Evolutionary conservation across 35 echinoderm and acorn worm genomes (phyloP), one percentile per base, ranked within the genome.

Genomic region (Acanthaster planci): DNA sequence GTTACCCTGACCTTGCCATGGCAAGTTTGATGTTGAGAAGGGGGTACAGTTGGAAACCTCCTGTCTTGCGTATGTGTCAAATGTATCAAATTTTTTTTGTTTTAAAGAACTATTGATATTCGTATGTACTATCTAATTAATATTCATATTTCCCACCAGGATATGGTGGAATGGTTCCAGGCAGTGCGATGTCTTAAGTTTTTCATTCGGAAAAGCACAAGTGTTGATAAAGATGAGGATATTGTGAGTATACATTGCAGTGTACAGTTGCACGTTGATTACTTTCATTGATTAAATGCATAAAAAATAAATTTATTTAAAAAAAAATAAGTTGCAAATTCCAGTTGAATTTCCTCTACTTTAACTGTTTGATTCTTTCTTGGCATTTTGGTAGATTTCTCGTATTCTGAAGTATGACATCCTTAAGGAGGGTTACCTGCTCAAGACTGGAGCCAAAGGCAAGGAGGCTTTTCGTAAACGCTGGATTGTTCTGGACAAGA

Each of bases 111-210:
- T n/a, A n/a, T n/a, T n/a, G n/a, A n/a, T n/a, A n/a, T n/a, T n/a
- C n/a, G n/a, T n/a, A 47, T 47, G 12, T 6, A 47, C 12, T 47
- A 6, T 15, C 34, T 80, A 40, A 27, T 80, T 8, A 10, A 47
- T 80, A 68, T 84, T 36, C 52, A 10, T 38, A 21, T 34, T 15
- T 37, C 17, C 27, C 0, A 21, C 15, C 77, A 97, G 95, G 95
- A 97, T 37, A 83, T 97, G 60, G 85, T 93, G 18, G 95, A 97
- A 47, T 97, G 95, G 95, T 97, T 93, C 72, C 87, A 97, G 79
- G 72, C 95, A 22, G 85, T 97, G 2, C 82, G 95, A 42, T 86
- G 84, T 51, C 77, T 88, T 37, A 93, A 90, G 75, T 97, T 78
- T 55, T 82, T 67, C n/a, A 77, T 82, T 16, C 55, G 76, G 9